Base-by-base conservation (phyloP, 2,797 vertebrate species). In the Tokudaia muenninki region DNA sequence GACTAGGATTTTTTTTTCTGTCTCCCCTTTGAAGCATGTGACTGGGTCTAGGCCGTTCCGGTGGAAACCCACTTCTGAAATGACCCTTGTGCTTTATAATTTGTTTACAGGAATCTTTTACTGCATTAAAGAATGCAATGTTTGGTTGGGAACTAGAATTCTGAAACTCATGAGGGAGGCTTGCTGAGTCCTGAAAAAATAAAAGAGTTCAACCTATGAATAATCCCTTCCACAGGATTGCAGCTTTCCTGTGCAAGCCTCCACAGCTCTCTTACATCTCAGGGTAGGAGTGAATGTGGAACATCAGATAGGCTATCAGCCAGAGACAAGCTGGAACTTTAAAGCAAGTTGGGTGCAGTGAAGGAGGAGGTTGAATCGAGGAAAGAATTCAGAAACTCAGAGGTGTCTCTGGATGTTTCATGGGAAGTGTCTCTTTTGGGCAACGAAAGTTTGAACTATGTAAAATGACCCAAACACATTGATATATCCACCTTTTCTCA, bases 201-300 rank as follows among this genome's bases (percentile, higher is more conserved):
- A 67, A 26, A 41, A 57, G n/a, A 0, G 26, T 21, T 97, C 41
- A 79, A 24, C 12, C 14, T 4, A 24, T 4, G 3, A 80, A 3
- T 8, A 55, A 4, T 1, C 31, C 34, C 11, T 94, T 82, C 70
- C 29, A 17, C 1, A 55, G 74, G 19, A 50, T 55, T 8, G 21
- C 22, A 81, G 34, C 13, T 52, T 14, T 37, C 41, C 70, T 12
- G 3, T 52, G 50, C 55, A 52, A 86, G 50, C 24, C 1, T 2
- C n/a, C 7, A 26, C 29, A 22, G 0, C 31, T 63, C 63, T n/a
- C 1, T 0, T 21, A 34, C 0, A 6, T 6, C 70, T 4, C 72
- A 6, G 19, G 0, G 16, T 31, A 72, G 63, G 10, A 57, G 34
- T 10, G 17, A 72, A n/a, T 21, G 11, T 19, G 37, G 34, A 67